phyloP scores from a whole-genome alignment of 1,140 invertebrate genomes.

The Chrysoperla carnea region DNA sequence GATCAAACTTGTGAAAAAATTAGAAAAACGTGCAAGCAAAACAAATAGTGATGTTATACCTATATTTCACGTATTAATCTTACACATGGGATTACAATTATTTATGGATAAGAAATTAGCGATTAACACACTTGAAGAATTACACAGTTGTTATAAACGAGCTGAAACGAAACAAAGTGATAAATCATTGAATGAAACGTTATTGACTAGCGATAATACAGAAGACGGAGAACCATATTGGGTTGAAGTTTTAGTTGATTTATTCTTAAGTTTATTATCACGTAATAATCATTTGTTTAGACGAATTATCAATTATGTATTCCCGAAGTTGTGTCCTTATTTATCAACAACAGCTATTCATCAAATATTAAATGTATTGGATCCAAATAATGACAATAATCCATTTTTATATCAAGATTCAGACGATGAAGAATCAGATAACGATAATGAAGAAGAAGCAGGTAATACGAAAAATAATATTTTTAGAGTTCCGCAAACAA shows the following conservation, averaged over 20 bases:
- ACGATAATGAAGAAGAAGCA: conserved; percentile 22
- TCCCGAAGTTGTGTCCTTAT: conserved; percentile 49
- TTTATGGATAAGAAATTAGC: conserved; percentile 49
- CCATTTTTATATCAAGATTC: conserved; percentile 22
- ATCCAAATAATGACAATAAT: conserved; percentile 42
- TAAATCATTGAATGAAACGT: background rate
- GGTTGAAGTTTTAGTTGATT: conserved; percentile 62
- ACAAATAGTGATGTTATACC: conserved; percentile 16
- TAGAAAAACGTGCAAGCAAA: conserved; percentile 16
- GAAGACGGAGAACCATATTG: conserved; percentile 43
- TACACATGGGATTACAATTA: conserved; percentile 52
- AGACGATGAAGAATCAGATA: conserved; percentile 23
- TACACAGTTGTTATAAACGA: conserved; percentile 47
- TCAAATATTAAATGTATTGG: conserved; percentile 54
- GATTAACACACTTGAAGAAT: conserved; percentile 41
- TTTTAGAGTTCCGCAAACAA: too few relatives aligned
- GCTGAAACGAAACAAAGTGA: conserved; percentile 20
- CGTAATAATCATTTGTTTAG: conserved; percentile 46
- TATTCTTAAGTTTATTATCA: conserved; percentile 53
- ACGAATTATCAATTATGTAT: conserved; percentile 48
- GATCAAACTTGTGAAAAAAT: conserved; percentile 22
- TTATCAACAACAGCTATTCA: conserved; percentile 44
- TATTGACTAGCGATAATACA: conserved; percentile 6
- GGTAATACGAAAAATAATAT: conserved; percentile 12
- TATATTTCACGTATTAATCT: conserved; percentile 44